These are phyloP conservation scores for Acronicta alni DNA, from an alignment of 2,888 invertebrate species.

Conservation along the genomic window DNA sequence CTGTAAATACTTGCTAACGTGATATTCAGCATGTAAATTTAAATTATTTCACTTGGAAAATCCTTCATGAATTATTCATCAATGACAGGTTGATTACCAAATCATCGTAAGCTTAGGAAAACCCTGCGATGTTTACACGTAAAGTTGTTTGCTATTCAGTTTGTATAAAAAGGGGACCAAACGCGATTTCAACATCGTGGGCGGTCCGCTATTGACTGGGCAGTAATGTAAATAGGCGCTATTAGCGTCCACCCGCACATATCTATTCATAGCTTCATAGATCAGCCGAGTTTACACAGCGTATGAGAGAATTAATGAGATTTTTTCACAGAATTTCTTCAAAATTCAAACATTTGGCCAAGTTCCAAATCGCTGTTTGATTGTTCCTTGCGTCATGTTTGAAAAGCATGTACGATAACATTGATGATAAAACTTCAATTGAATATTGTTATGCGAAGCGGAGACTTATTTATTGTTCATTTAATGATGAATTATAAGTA, in stretches of 20 bases:
- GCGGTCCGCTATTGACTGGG: conserved; percentile 45
- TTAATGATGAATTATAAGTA: background rate
- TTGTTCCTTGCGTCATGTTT: conserved; percentile 39
- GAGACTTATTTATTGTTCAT: conserved; percentile 17
- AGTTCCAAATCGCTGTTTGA: conserved; percentile 56
- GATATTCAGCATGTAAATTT: conserved; percentile 9
- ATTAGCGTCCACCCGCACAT: conserved; percentile 58
- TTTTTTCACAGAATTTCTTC: conserved; percentile 52
- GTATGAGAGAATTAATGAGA: conserved; percentile 56
- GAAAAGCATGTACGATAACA: conserved; percentile 36
- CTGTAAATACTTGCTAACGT: background rate
- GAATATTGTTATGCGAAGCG: conserved; percentile 21
- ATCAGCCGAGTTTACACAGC: conserved; percentile 54
- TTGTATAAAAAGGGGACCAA: conserved; percentile 25
- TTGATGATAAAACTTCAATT: conserved; percentile 25
- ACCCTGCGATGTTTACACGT: conserved; percentile 9
- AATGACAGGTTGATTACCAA: conserved; percentile 15
- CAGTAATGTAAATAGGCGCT: conserved; percentile 50
- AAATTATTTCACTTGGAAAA: conserved; percentile 21
- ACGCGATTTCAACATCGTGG: conserved; percentile 38
- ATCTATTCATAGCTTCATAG: conserved; percentile 56
- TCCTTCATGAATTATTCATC: conserved; percentile 24
- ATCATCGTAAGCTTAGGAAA: conserved; percentile 9
- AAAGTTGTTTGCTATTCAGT: conserved; percentile 15
- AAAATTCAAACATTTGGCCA: conserved; percentile 59